A percentile compares a stretch with the other conserved stretches of the same genome.
Evolutionary conservation across 2,888 invertebrate species (phyloP).

Genomic region (Eristalis intricaria): DNA sequence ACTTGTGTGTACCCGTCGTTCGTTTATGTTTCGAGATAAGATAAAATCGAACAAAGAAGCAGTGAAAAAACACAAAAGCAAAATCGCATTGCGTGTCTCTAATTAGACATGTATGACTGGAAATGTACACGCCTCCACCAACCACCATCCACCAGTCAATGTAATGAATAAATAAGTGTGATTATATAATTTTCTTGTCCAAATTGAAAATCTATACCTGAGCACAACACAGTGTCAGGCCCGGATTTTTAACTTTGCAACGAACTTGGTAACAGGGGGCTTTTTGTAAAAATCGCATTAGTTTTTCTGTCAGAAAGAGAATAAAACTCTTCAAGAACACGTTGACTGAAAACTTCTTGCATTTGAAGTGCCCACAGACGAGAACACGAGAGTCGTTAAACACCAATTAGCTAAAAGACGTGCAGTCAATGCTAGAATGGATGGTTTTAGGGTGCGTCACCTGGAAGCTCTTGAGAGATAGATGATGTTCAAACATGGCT

Average conservation of each 20-base stretch:
- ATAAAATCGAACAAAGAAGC: slow-evolving; percentile 12
- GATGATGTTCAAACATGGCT: neutral
- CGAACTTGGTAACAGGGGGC: too few species aligned
- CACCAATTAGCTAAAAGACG: neutral
- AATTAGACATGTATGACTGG: slow-evolving; percentile 12
- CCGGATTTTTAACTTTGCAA: neutral
- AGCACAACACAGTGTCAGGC: neutral
- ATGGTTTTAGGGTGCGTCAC: neutral
- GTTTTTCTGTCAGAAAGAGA: neutral
- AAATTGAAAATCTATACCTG: neutral
- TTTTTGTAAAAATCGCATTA: too few species aligned
- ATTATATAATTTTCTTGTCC: slow-evolving; percentile 12
- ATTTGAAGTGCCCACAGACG: neutral
- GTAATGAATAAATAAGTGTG: slow-evolving; percentile 16
- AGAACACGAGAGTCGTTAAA: neutral
- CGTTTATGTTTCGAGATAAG: neutral
- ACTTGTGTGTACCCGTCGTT: slow-evolving; percentile 1
- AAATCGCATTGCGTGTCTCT: slow-evolving; percentile 1
- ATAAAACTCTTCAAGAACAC: neutral
- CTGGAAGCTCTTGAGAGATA: neutral
- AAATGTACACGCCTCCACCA: neutral
- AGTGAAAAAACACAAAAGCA: neutral
- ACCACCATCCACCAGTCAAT: neutral
- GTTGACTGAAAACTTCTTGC: neutral
- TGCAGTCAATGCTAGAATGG: neutral